These are phyloP conservation scores for Sebastes steindachneri DNA, from an alignment of 2,797 vertebrate species.

Conservation along the genomic window DNA sequence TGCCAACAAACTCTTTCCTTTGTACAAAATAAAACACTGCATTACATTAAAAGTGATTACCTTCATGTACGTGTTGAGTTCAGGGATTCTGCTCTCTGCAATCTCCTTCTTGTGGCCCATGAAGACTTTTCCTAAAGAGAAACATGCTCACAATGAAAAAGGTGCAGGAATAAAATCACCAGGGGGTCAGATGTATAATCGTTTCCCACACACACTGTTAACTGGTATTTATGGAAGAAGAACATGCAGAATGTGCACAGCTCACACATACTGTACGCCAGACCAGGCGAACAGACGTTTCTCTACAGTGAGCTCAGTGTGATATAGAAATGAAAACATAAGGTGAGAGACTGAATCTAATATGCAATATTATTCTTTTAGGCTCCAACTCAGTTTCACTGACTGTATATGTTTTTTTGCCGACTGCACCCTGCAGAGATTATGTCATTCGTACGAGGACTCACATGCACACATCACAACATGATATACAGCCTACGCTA, in stretches of 20 bases:
- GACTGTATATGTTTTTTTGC: background rate
- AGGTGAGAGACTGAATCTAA: background rate
- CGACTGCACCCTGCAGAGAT: background rate
- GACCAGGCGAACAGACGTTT: background rate
- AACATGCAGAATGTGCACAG: background rate
- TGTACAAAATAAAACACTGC: background rate
- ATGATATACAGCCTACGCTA: background rate
- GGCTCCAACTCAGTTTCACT: background rate
- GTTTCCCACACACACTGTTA: background rate
- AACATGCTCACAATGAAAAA: background rate
- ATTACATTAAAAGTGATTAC: constrained; percentile 69
- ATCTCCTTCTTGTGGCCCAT: constrained; percentile 94
- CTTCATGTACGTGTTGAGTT: constrained; percentile 95
- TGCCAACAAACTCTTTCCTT: constrained; percentile 40
- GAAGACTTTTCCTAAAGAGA: constrained; percentile 89
- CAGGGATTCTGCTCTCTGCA: constrained; percentile 91
- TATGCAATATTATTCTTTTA: background rate
- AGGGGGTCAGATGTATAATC: background rate
- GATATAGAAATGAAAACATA: background rate
- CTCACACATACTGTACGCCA: background rate
- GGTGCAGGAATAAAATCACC: background rate
- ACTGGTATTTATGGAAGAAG: background rate
- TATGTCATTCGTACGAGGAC: background rate
- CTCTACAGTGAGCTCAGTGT: background rate
- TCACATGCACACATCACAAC: background rate